Conservation (phyloP, 2,113 vertebrate genomes). For the Lota lota region DNA sequence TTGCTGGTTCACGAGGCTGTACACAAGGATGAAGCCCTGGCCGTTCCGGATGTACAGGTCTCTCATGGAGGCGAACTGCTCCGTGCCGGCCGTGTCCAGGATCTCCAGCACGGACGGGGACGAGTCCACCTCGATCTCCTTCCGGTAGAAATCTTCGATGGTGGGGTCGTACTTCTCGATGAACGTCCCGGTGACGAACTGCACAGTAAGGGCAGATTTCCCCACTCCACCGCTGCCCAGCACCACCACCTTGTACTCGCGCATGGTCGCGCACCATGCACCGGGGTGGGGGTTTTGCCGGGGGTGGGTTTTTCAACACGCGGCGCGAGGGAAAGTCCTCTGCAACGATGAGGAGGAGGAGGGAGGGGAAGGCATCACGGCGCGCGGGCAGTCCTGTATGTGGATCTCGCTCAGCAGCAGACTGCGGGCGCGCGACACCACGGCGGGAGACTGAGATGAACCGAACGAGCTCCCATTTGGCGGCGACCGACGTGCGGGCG, state of each 20-base stretch:
- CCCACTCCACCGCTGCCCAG: slow-evolving; percentile 90
- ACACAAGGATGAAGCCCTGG: slow-evolving; percentile 90
- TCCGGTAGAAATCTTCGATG: slow-evolving; percentile 90
- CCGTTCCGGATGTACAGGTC: slow-evolving; percentile 92
- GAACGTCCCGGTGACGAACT: slow-evolving; percentile 90
- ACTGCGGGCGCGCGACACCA: too few species aligned
- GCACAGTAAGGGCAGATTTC: slow-evolving; percentile 88
- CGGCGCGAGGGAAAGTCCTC: too few species aligned
- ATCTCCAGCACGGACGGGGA: slow-evolving; percentile 92
- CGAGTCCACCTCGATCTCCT: slow-evolving; percentile 93
- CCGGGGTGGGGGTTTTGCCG: not conserved
- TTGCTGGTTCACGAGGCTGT: slow-evolving; percentile 91
- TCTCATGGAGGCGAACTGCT: slow-evolving; percentile 92
- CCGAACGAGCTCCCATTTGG: too few species aligned
- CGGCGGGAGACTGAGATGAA: too few species aligned
- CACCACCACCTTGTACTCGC: slow-evolving; percentile 94
- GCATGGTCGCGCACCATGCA: slow-evolving; percentile 61
- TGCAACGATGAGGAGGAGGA: too few species aligned
- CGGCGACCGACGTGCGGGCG: too few species aligned
- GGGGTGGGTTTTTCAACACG: not conserved
- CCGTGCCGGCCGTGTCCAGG: slow-evolving; percentile 88
- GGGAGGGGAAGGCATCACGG: too few species aligned
- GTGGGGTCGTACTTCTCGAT: slow-evolving; percentile 94
- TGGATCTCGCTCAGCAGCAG: too few species aligned
- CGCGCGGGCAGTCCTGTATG: too few species aligned